A percentile compares a stretch with the other conserved stretches of the same genome.
These are phyloP conservation scores for Ectemnius cavifrons DNA, from an alignment of 2,888 invertebrate genomes.

Conservation along the genomic window DNA sequence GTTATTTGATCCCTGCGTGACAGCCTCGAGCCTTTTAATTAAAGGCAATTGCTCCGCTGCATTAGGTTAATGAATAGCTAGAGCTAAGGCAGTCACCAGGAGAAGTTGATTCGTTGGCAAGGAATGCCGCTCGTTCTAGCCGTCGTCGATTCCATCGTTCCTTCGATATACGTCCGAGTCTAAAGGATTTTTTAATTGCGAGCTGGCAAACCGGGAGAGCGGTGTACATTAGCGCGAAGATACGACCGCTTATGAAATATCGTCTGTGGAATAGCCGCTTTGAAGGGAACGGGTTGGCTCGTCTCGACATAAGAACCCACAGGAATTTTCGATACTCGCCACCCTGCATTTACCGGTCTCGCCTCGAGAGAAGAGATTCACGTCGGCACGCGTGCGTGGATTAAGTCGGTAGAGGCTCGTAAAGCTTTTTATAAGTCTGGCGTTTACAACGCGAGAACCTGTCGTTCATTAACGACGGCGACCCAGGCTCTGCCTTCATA, in stretches of 20 bases:
- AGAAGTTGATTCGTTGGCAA: too few species aligned
- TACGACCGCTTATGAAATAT: conserved; percentile 7
- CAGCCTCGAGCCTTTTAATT: conserved; percentile 37
- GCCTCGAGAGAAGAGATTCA: conserved; percentile 1
- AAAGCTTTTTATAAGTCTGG: conserved; percentile 34
- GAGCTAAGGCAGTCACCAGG: neutral
- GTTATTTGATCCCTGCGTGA: conserved; percentile 31
- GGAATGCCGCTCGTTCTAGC: too few species aligned
- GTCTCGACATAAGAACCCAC: neutral
- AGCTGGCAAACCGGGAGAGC: too few species aligned
- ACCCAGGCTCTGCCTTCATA: conserved; percentile 54
- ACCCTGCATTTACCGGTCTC: neutral
- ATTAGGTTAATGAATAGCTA: conserved; percentile 29
- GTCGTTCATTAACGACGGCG: conserved; percentile 66
- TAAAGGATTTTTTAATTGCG: too few species aligned
- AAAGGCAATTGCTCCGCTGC: conserved; percentile 19
- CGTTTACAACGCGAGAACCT: conserved; percentile 52
- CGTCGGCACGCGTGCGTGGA: conserved; percentile 11
- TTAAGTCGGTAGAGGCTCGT: conserved; percentile 30
- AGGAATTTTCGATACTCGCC: neutral
- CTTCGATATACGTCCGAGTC: neutral
- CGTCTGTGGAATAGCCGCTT: neutral
- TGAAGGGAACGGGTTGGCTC: conserved; percentile 7
- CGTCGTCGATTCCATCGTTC: too few species aligned
- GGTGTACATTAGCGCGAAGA: neutral